A percentile compares a stretch with the other conserved stretches of the same genome.
Conservation (phyloP, 2,113 vertebrate genomes). For the Macheiramphus alcinus region DNA sequence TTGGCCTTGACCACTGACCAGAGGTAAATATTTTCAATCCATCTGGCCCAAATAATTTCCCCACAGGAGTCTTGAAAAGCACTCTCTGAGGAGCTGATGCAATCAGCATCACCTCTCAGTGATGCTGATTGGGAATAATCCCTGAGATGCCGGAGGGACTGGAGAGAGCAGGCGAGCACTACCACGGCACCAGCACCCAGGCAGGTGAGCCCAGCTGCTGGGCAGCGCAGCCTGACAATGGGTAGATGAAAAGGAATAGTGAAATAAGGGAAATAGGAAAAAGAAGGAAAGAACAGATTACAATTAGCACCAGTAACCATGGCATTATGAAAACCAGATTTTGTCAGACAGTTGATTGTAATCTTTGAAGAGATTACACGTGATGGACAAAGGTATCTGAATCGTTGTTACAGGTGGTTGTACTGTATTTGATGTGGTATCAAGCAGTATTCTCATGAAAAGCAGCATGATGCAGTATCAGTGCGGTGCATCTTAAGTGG, state of each 20-base stretch:
- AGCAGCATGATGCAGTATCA: background rate
- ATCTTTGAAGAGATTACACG: background rate
- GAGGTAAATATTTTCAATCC: background rate
- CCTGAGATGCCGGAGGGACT: background rate
- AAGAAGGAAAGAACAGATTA: background rate
- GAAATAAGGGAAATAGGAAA: background rate
- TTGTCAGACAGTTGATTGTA: background rate
- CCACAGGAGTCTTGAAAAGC: background rate
- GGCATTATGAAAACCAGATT: background rate
- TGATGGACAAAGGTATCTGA: background rate
- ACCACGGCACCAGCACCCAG: accelerated
- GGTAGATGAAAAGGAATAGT: background rate
- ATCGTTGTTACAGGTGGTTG: background rate
- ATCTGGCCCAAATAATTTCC: background rate
- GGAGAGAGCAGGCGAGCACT: background rate
- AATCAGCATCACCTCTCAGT: background rate
- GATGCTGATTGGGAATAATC: background rate
- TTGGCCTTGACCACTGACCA: background rate
- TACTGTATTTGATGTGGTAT: background rate
- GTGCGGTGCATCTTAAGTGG: background rate
- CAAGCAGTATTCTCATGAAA: background rate
- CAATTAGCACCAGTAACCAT: background rate
- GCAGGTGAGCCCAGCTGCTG: background rate
- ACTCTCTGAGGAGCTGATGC: background rate
- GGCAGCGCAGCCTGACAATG: accelerated